Evolutionary conservation across 92 coral and sea anemone species (phyloP), one percentile per base, ranked within the genome.

Genomic region (Palythoa heliodiscus): DNA sequence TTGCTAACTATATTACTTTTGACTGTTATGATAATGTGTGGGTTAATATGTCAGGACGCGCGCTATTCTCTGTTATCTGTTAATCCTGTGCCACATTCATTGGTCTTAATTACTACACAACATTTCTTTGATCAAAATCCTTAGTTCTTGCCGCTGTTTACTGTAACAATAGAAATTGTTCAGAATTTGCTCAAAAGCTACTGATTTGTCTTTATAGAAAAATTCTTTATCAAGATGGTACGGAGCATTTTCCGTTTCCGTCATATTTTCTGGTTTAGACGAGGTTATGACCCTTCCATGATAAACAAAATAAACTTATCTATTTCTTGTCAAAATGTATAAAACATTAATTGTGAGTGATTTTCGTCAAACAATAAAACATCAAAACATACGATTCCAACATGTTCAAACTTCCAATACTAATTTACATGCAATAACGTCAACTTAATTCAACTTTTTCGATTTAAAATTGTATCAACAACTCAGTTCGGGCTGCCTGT

Each of bases 11-110:
- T 86, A 90, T 88, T 82, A 83, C 88, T 88, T 90, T 57, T 87
- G 52, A 84, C 83, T 90, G 93, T 92, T 90, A 90, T 92, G 93
- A 68, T 92, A 92, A 92, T 90, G 86, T 84, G 68, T 52, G 73
- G 63, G 92, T 86, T 86, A 89, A 89, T 86, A 86, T 82, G 89
- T 50, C 81, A 79, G 77, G 89, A 43, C 85, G 85, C 57, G 70
- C 74, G 82, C 79, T 86, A 82, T 89, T 89, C 72, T 72, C 87
- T 82, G 81, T 66, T 78, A 60, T 89, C 90, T 86, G 89, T 89
- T 89, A 86, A 86, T 89, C 87, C 69, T 52, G 70, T 76, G 63
- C 48, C 60, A 70, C 64, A 86, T 89, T 86, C 87, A 89, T 40
- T 24, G 58, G 25, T 69, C 87, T 57, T 82, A 86, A 85, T 89